phyloP scores from a whole-genome alignment of 1,140 invertebrate species.

The Drosophila busckii region DNA sequence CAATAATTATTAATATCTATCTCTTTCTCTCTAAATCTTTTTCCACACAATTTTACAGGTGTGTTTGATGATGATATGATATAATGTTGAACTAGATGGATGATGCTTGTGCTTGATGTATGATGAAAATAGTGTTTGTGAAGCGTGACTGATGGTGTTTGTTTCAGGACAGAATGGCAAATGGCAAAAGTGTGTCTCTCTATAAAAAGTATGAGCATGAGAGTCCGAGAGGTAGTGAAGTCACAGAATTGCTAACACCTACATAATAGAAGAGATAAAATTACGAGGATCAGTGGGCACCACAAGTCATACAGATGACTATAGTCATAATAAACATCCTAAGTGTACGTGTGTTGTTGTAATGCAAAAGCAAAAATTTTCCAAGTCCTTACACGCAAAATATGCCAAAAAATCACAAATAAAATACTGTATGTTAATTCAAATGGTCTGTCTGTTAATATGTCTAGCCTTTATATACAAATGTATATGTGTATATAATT shows the following conservation, averaged over 20 bases:
- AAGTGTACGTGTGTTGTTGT: too few relatives aligned
- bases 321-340: too few relatives aligned
- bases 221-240: slow-evolving; percentile 15
- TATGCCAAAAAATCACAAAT: slow-evolving; percentile 27
- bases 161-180: slow-evolving; percentile 49
- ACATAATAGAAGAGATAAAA: too few relatives aligned
- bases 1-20: slow-evolving; percentile 25
- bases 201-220: slow-evolving; percentile 31
- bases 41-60: slow-evolving; percentile 51
- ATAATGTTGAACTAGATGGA: slow-evolving; percentile 38
- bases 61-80: slow-evolving; percentile 44
- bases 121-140: slow-evolving; percentile 34
- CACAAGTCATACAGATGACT: too few relatives aligned
- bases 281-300: too few relatives aligned
- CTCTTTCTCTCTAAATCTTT: slow-evolving; percentile 29
- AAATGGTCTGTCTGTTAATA: slow-evolving; percentile 47
- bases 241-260: too few relatives aligned
- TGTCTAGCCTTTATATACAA: slow-evolving; percentile 49
- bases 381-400: too few relatives aligned
- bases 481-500: slow-evolving; percentile 13
- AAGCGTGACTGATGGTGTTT: slow-evolving; percentile 32
- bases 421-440: slow-evolving; percentile 15
- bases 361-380: too few relatives aligned
- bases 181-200: too few relatives aligned
- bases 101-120: slow-evolving; percentile 35